phyloP scores from a whole-genome alignment of 2,888 invertebrate genomes.

The Idaea aversata region DNA sequence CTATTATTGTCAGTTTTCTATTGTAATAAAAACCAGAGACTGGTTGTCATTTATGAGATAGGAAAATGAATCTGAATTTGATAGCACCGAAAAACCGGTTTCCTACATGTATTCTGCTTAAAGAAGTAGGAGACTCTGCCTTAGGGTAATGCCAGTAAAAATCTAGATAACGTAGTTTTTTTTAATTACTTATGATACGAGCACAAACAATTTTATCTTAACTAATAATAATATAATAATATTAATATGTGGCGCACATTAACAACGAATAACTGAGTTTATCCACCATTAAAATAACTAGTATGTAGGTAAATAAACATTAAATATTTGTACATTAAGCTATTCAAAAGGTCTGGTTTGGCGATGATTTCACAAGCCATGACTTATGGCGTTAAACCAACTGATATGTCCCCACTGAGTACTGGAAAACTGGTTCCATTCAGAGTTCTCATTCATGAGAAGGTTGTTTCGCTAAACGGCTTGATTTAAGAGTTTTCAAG shows the following conservation, averaged over 20 bases:
- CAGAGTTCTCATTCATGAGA: conserved; percentile 41
- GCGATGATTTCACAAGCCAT: conserved; percentile 54
- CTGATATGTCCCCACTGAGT: conserved; percentile 59
- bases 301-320: conserved; percentile 1
- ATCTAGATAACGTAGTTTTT: too few species aligned
- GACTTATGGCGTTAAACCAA: conserved; percentile 57
- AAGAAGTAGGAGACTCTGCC: too few species aligned
- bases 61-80: too few species aligned
- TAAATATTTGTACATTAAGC: conserved; percentile 8
- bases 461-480: conserved; percentile 3
- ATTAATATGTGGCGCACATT: background rate
- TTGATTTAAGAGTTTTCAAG: background rate
- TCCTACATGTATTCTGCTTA: too few species aligned
- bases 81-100: too few species aligned
- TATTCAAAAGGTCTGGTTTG: conserved; percentile 11
- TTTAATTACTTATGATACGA: too few species aligned
- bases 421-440: conserved; percentile 59
- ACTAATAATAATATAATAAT: too few species aligned
- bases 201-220: background rate
- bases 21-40: too few species aligned
- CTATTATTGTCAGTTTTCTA: too few species aligned
- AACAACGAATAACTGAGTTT: background rate
- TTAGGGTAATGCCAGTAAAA: too few species aligned
- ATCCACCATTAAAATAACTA: background rate
- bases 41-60: too few species aligned